phyloP scores from a whole-genome alignment of 2,113 vertebrate genomes.

The Heterochromis multidens region DNA sequence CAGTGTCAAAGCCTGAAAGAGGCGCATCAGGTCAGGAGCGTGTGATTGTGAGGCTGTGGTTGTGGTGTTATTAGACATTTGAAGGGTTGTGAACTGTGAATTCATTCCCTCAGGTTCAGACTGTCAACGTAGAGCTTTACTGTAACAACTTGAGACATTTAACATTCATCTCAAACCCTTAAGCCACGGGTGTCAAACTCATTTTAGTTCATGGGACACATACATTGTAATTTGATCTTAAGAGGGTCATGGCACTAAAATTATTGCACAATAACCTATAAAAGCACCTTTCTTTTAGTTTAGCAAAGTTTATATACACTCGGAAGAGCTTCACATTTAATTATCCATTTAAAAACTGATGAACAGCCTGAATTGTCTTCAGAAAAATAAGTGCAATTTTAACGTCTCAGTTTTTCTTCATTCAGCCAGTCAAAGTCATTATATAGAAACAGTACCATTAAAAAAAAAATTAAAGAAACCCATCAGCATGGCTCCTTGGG shows the following conservation, averaged over 20 bases:
- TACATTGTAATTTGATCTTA: rapidly evolving
- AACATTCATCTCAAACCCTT: rapidly evolving
- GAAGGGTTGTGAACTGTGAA: rapidly evolving
- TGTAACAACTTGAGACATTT: not conserved
- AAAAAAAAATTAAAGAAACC: not conserved
- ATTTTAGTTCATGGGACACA: not conserved
- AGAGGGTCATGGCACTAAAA: rapidly evolving
- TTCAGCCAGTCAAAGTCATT: not conserved
- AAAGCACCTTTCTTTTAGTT: not conserved
- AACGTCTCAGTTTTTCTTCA: not conserved
- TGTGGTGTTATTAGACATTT: not conserved
- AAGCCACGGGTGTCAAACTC: not conserved
- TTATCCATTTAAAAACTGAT: no score
- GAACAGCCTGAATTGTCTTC: no score
- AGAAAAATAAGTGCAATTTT: no score
- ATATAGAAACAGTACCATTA: not conserved
- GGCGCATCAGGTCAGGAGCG: not conserved
- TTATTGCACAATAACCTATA: rapidly evolving
- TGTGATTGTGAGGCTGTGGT: not conserved
- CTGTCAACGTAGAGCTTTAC: not conserved
- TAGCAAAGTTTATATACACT: rapidly evolving
- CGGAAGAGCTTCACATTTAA: not conserved
- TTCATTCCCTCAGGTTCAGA: not conserved
- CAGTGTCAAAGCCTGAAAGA: not conserved
- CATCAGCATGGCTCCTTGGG: not conserved